Evolutionary conservation across 2,888 invertebrate species (phyloP).

Genomic region (Osmoderma eremita): DNA sequence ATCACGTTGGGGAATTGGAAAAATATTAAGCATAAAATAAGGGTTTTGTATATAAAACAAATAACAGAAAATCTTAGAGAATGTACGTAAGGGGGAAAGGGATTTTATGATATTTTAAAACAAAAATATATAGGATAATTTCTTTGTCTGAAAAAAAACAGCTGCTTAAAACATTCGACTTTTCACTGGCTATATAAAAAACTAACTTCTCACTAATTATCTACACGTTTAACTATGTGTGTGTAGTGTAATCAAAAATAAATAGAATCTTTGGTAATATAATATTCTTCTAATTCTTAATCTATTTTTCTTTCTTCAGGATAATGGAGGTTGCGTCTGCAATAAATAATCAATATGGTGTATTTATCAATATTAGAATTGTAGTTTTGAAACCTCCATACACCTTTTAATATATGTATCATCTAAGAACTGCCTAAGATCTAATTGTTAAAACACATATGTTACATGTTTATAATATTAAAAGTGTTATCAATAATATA

Average conservation of each 20-base stretch:
- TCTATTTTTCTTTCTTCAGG: slow-evolving; percentile 24
- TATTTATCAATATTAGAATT: too few relatives aligned
- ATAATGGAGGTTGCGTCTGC: slow-evolving; percentile 42
- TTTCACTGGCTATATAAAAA: slow-evolving; percentile 15
- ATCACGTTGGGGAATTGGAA: background rate
- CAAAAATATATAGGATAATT: too few relatives aligned
- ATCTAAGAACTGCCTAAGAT: slow-evolving; percentile 47
- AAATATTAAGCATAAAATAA: background rate
- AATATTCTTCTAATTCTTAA: background rate
- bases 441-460: too few relatives aligned
- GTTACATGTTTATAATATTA: too few relatives aligned
- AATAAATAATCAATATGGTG: too few relatives aligned
- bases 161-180: slow-evolving; percentile 39
- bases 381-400: slow-evolving; percentile 45
- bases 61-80: background rate
- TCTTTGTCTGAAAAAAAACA: too few relatives aligned
- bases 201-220: slow-evolving; percentile 14
- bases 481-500: too few relatives aligned
- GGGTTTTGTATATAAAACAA: background rate
- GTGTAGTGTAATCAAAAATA: background rate
- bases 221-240: slow-evolving; percentile 9
- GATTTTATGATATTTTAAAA: background rate
- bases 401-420: slow-evolving; percentile 43
- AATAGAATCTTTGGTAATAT: background rate
- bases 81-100: background rate